Evolutionary conservation across 2,113 vertebrate genomes (phyloP), one percentile per base, ranked within the genome.

Genomic region (Capreolus pygargus): DNA sequence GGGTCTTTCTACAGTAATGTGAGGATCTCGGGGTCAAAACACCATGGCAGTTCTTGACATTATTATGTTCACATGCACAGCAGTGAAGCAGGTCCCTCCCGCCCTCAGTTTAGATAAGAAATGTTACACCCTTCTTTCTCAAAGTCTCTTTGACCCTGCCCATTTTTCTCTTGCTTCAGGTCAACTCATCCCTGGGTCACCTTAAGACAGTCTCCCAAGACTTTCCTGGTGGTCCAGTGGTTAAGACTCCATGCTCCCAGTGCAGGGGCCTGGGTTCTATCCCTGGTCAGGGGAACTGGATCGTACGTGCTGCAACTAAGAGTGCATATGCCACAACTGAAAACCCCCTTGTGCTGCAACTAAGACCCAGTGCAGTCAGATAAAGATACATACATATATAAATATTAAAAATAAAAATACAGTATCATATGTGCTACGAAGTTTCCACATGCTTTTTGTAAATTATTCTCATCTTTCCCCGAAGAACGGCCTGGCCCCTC

Each of bases 61-160:
- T 52, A 64, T 87, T 25, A 58, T 10, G 61, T 87, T 94, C 74
- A 81, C 79, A 64, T 0, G 17, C 70, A 27, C 0, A 6, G 58
- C 91, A 47, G 50, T 2, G 7, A 43, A 81, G 81, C 30, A 88
- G 82, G 55, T 74, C 45, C 86, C 76, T 91, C 89, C 85, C 2
- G 4, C 15, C 36, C 61, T 10, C 0, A 11, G 36, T 36, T 47
- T 25, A 81, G 74, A 81, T 60, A 86, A 94, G 95, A 97, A 70
- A 97, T 4, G 3, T 86, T 87, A 74, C 10, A 95, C 79, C 89
- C 52, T 92, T 87, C 92, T 86, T 97, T 54, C 92, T 94, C 85
- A 88, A 94, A 96, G 74, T 47, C 92, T 87, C 90, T 89, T 33
- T 87, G 90, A 89, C 74, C 81, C 52, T 27, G 86, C 55, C 45